Percentiles rank a stretch among this genome's conserved stretches.
phyloP scores from a whole-genome alignment of 2,888 invertebrate genomes.

The Dioctria rufipes region DNA sequence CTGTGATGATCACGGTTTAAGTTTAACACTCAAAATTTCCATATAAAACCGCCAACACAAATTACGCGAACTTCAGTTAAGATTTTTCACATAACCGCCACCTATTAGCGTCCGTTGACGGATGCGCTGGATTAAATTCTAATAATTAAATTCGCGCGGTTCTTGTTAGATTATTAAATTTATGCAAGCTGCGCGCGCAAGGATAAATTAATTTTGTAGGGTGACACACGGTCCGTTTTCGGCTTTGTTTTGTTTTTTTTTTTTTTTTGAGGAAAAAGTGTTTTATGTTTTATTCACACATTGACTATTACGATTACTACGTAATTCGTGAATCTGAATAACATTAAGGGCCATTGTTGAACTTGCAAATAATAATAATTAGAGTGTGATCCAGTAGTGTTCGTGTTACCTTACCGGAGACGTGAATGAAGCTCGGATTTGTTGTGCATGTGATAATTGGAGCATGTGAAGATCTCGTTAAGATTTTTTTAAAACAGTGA shows the following conservation, averaged over 20 bases:
- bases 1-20: background rate
- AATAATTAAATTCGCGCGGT: too few species aligned
- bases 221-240: background rate
- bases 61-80: conserved; percentile 56
- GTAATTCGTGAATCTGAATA: conserved; percentile 27
- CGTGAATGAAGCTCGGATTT: conserved; percentile 4
- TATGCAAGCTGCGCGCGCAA: conserved; percentile 23
- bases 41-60: conserved; percentile 58
- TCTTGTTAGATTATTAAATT: too few species aligned
- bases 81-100: conserved; percentile 24
- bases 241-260: too few species aligned
- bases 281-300: background rate
- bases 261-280: too few species aligned
- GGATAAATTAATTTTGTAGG: conserved; percentile 6
- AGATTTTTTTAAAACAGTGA: conserved; percentile 31
- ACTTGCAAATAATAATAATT: conserved; percentile 33
- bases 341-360: conserved; percentile 41
- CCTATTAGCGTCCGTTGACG: background rate
- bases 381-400: background rate
- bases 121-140: too few species aligned
- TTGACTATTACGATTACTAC: conserved; percentile 12
- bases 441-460: conserved; percentile 34
- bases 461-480: conserved; percentile 26
- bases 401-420: conserved; percentile 9
- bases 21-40: conserved; percentile 41